Evolutionary conservation across 1,140 invertebrate species (phyloP).

Genomic region (Daktulosphaira vitifoliae): DNA sequence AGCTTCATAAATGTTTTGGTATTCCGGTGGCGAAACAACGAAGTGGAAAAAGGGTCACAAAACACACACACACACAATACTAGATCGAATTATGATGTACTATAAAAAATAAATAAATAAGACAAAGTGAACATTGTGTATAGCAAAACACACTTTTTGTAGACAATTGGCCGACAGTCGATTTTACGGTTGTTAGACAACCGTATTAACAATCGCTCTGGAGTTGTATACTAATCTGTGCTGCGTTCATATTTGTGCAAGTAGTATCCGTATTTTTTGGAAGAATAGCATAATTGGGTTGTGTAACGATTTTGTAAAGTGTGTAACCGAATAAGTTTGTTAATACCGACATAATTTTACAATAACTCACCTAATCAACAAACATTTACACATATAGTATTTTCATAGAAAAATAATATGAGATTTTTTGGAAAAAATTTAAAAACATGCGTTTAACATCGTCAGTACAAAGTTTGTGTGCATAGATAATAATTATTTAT

Average conservation of each 20-base stretch:
- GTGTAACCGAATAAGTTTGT: too few relatives aligned
- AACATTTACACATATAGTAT: too few relatives aligned
- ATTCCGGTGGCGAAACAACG: neutral
- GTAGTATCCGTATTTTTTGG: neutral
- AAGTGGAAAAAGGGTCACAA: neutral
- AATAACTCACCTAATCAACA: too few relatives aligned
- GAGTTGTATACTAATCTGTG: too few relatives aligned
- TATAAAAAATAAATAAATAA: neutral
- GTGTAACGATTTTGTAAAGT: too few relatives aligned
- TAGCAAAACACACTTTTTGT: slow-evolving; percentile 2
- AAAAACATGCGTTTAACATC: too few relatives aligned
- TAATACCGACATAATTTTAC: too few relatives aligned
- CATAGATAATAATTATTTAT: too few relatives aligned
- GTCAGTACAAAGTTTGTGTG: too few relatives aligned
- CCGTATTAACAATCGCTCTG: slow-evolving; percentile 12
- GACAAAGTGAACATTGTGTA: slow-evolving; percentile 6
- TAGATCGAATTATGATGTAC: neutral
- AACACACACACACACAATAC: neutral
- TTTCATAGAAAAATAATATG: too few relatives aligned
- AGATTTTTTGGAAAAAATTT: too few relatives aligned
- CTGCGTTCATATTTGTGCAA: neutral
- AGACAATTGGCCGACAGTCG: slow-evolving; percentile 27
- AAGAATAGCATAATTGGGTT: too few relatives aligned
- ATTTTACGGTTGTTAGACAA: slow-evolving; percentile 31
- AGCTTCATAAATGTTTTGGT: neutral